These are phyloP conservation scores for Channa argus DNA, from an alignment of 2,113 vertebrate genomes.

Conservation along the genomic window DNA sequence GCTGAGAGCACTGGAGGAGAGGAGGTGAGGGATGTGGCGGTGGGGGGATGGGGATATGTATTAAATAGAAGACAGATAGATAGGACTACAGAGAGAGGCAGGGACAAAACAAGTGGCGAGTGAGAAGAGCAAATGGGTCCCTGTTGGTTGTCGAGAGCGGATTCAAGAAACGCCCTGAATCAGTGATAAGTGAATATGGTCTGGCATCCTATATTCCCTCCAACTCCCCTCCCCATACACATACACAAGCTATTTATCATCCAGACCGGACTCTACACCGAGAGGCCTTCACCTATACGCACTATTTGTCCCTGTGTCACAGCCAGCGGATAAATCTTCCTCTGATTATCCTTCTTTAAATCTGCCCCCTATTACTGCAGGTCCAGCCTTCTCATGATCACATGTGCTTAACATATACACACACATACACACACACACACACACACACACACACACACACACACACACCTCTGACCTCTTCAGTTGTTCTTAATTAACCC, in stretches of 20 bases:
- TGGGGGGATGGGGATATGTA: conserved; percentile 26
- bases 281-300: conserved; percentile 95
- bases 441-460: not conserved
- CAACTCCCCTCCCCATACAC: conserved; percentile 75
- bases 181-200: conserved; percentile 93
- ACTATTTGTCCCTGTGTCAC: conserved; percentile 93
- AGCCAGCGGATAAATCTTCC: conserved; percentile 94
- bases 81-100: conserved; percentile 54
- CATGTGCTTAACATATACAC: conserved; percentile 50
- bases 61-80: conserved; percentile 62
- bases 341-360: conserved; percentile 85
- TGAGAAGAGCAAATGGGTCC: conserved; percentile 79
- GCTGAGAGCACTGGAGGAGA: conserved; percentile 62
- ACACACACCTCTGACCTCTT: conserved; percentile 83
- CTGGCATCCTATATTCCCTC: conserved; percentile 90
- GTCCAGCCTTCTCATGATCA: conserved; percentile 89
- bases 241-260: conserved; percentile 69
- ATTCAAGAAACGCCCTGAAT: conserved; percentile 65
- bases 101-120: conserved; percentile 55
- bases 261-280: conserved; percentile 82
- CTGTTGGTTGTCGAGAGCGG: conserved; percentile 84
- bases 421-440: conserved; percentile 31
- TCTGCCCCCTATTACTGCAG: conserved; percentile 88
- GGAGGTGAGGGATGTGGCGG: conserved; percentile 12
- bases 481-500: conserved; percentile 96